A percentile compares a stretch with the other conserved stretches of the same genome.
Evolutionary conservation across 2,888 invertebrate genomes (phyloP).

Genomic region (Choreutis nemorana): DNA sequence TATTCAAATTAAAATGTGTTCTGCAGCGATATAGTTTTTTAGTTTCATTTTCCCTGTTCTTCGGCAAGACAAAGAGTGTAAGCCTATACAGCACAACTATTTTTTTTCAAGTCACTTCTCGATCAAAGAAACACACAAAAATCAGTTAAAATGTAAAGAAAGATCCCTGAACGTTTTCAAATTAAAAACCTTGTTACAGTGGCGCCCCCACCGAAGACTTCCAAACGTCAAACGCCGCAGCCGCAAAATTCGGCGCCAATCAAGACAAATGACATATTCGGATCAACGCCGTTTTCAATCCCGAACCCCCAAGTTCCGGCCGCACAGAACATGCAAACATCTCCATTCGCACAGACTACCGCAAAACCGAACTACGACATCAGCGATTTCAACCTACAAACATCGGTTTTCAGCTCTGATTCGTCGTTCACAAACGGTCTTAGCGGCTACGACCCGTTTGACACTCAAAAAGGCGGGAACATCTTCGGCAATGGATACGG

Average conservation of each 20-base stretch:
- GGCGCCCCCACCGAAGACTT: slow-evolving; percentile 88
- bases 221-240: slow-evolving; percentile 51
- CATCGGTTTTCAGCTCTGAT: slow-evolving; percentile 48
- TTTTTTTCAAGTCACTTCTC: too few relatives aligned
- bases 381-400: slow-evolving; percentile 49
- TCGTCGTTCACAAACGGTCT: slow-evolving; percentile 49
- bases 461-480: slow-evolving; percentile 73
- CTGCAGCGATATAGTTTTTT: background rate
- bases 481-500: slow-evolving; percentile 49
- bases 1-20: too few relatives aligned
- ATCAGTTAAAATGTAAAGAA: too few relatives aligned
- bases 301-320: slow-evolving; percentile 19
- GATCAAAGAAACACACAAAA: too few relatives aligned
- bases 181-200: slow-evolving; percentile 76
- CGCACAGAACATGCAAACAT: slow-evolving; percentile 15
- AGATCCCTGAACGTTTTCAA: too few relatives aligned
- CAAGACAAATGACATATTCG: slow-evolving; percentile 79
- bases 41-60: slow-evolving; percentile 4
- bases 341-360: slow-evolving; percentile 23
- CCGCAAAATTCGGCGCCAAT: slow-evolving; percentile 27
- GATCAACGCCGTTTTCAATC: slow-evolving; percentile 77
- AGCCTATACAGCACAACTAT: too few relatives aligned
- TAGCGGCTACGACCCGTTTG: slow-evolving; percentile 78
- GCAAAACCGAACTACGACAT: slow-evolving; percentile 55
- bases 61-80: too few relatives aligned